A percentile compares a stretch with the other conserved stretches of the same genome.
Evolutionary conservation across 2,888 invertebrate genomes (phyloP).

Genomic region (Dryadula phaetusa): DNA sequence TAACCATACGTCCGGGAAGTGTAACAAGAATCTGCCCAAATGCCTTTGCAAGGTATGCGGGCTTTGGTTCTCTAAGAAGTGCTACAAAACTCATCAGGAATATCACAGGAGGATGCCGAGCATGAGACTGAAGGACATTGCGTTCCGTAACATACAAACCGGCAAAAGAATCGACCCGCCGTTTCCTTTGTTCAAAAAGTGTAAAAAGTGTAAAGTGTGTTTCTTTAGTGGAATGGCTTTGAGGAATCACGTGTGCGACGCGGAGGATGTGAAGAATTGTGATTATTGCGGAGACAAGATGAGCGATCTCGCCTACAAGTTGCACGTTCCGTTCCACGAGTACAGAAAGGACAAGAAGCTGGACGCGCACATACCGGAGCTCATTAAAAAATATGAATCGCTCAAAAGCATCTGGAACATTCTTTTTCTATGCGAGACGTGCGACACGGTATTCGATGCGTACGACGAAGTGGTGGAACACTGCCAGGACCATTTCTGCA

Average conservation of each 20-base stretch:
- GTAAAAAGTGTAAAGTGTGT: constrained; percentile 52
- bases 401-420: constrained; percentile 62
- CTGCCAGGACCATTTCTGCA: constrained; percentile 56
- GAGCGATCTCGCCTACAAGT: constrained; percentile 48
- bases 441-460: constrained; percentile 54
- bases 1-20: constrained; percentile 17
- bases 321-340: constrained; percentile 56
- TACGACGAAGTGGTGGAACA: constrained; percentile 65
- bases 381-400: constrained; percentile 59
- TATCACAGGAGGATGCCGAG: constrained; percentile 42
- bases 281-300: constrained; percentile 44
- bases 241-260: constrained; percentile 32
- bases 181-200: constrained; percentile 50
- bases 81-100: constrained; percentile 36
- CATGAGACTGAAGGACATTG: constrained; percentile 50
- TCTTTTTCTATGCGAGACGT: constrained; percentile 56
- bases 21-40: constrained; percentile 17
- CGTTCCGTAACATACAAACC: constrained; percentile 48
- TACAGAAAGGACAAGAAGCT: constrained; percentile 31
- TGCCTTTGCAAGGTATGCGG: constrained; percentile 57
- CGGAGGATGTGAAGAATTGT: constrained; percentile 38
- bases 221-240: constrained; percentile 44
- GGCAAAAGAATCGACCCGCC: constrained; percentile 47
- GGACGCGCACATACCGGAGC: constrained; percentile 48
- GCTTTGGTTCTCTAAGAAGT: constrained; percentile 42